Evolutionary conservation across 2,113 vertebrate species (phyloP), one percentile per base, ranked within the genome.

Genomic region (Sarotherodon lohbergeri): DNA sequence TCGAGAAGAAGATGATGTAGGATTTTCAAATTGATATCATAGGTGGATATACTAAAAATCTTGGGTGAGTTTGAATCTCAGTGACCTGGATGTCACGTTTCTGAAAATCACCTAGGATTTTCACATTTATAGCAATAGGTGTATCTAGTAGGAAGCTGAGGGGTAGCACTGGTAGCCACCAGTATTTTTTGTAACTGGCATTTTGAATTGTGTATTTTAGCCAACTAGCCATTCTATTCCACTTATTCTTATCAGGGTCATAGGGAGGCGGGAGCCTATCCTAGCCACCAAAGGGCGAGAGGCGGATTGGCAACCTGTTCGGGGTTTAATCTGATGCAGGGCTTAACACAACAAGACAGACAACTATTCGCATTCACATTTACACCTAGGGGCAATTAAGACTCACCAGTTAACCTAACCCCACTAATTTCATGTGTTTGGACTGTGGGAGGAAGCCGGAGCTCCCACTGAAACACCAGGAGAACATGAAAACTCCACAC

Each of bases 191-290:
- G 0, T 43, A 9, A 16, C 66, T 16, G 5, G 13, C 13, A 24
- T 43, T 71, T 71, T 71, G 66, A 71, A 27, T 22, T 71, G 39
- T 16, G 63, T 41, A 41, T 22, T 68, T 68, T 68, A 68, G 63
- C 34, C 19, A 66, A 12, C 32, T 66, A 66, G 19, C 32, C 17
- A 63, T 63, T 36, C 61, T 36, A 9, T 66, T 66, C 32, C 32
- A 66, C 59, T 66, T 36, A 63, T 36, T 32, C 59, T 63, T 36
- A 36, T 66, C 61, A 66, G 3, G 61, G 61, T n/a, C 0, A 2
- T 17, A 36, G 61, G 17, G 17, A 66, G 4, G 59, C 32, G 19
- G 59, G 17, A 36, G 6, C 17, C 32, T 66, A 66, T 36, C 61
- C 61, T 36, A 36, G 32, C 61, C 17, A 39, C 61, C 61, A 66